Conservation (phyloP, 2,888 invertebrate genomes). For the Hemistola chrysoprasaria region DNA sequence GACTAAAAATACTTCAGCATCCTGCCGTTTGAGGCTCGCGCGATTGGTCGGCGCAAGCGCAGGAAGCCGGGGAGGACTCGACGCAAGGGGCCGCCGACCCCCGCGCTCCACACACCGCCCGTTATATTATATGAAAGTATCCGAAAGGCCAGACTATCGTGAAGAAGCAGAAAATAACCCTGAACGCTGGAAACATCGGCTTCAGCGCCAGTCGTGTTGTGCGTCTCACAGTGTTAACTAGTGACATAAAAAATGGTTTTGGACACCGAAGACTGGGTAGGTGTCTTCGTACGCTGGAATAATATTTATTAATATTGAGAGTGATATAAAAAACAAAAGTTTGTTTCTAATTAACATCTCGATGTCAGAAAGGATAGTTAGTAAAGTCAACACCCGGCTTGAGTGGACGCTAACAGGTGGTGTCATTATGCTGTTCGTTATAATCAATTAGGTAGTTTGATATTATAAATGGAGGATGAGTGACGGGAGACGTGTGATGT, state of each 20-base stretch:
- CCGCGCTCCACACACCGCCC: conserved; percentile 41
- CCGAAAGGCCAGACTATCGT: conserved; percentile 64
- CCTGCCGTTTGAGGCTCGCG: conserved; percentile 78
- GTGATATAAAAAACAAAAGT: conserved; percentile 11
- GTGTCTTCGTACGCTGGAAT: conserved; percentile 41
- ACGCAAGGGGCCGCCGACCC: conserved; percentile 46
- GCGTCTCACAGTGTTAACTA: conserved; percentile 81
- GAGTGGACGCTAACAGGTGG: conserved; percentile 49
- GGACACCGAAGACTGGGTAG: conserved; percentile 80
- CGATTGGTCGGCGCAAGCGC: conserved; percentile 69
- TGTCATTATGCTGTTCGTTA: conserved; percentile 41
- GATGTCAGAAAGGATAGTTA: conserved; percentile 26
- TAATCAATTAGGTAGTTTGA: conserved; percentile 25
- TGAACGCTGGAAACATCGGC: conserved; percentile 74
- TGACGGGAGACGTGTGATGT: conserved; percentile 32
- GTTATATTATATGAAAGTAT: conserved; percentile 70
- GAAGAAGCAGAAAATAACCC: conserved; percentile 78
- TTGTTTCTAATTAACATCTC: conserved; percentile 23
- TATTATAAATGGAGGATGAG: conserved; percentile 35
- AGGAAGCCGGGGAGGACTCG: conserved; percentile 69
- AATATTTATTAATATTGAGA: conserved; percentile 19
- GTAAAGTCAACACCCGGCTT: conserved; percentile 29
- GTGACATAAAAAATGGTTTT: conserved; percentile 79
- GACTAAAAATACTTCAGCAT: conserved; percentile 78
- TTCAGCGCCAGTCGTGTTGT: conserved; percentile 78